phyloP scores from a whole-genome alignment of 2,797 vertebrate genomes.

The Scolopax bukidnonensis region DNA sequence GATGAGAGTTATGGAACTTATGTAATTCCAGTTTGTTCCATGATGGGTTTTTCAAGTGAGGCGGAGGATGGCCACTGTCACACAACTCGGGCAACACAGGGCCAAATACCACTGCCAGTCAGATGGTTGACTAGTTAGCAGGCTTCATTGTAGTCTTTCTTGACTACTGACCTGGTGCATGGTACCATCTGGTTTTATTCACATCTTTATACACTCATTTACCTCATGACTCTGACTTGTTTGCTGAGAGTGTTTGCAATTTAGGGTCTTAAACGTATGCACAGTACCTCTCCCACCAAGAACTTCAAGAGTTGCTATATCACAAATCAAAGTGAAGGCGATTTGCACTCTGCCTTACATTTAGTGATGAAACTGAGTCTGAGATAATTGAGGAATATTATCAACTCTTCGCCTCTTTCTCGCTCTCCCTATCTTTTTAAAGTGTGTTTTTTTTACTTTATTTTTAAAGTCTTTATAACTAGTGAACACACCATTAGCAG shows the following conservation, averaged over 20 bases:
- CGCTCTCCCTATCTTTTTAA: background rate
- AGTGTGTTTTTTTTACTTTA: background rate
- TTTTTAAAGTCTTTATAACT: background rate
- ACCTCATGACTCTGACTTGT: background rate
- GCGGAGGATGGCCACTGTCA: fast-evolving
- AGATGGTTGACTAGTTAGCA: background rate
- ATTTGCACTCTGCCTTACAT: background rate
- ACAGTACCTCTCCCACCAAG: background rate
- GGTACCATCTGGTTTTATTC: background rate
- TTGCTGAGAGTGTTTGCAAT: background rate
- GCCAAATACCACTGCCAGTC: background rate
- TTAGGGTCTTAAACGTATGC: background rate
- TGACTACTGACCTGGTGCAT: background rate
- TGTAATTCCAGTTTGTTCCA: background rate
- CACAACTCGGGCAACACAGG: fast-evolving
- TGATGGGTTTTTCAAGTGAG: background rate
- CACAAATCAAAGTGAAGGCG: background rate
- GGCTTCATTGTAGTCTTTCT: background rate
- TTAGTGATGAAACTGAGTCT: background rate
- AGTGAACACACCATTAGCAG: background rate
- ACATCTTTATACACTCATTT: background rate
- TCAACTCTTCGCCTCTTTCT: background rate
- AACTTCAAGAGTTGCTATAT: background rate
- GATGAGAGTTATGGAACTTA: background rate
- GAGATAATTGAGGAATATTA: background rate